Evolutionary conservation across 1,140 invertebrate species (phyloP), one percentile per base, ranked within the genome.

Genomic region (roundworm (Caenorhabditis elegans)): DNA sequence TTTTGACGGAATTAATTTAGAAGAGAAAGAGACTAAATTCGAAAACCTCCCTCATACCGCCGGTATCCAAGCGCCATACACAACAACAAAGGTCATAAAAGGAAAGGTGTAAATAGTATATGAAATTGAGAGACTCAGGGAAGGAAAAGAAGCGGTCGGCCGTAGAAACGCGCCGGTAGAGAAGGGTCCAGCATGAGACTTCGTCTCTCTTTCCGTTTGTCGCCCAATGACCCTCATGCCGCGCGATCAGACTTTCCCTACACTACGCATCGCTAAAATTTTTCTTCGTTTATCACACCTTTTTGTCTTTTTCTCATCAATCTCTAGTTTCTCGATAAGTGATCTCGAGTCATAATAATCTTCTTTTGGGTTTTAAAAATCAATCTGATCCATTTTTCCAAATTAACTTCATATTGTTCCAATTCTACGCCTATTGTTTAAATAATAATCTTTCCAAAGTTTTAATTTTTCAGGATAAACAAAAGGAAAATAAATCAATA

Each of bases 21-120:
- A 70, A 43, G 5, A 8, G 39, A n/a, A n/a, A n/a, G 13, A 60
- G 53, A 60, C 60, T 70, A 39, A 70, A 70, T 39, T 70, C n/a
- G 34, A 70, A 70, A 70, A 70, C 60, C 31, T 39, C 28, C 26
- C n/a, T 17, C 28, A 11, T 17, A n/a, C 60, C n/a, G 60, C 34
- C 28, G 34, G 60, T 70, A 70, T 70, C 60, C 28, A 70, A 70
- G 28, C 60, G 60, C 60, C 60, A 70, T 70, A 70, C 34, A 70
- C 60, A 70, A 70, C 60, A 70, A 70, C 60, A 70, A 70, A 70
- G 60, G 60, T 70, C 60, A 70, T 70, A 70, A 70, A 70, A 70
- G 60, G 60, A 70, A 39, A 24, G 34, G 1, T 11, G 31, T 31
- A 3, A 70, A 70, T 70, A 70, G 60, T 22, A 43, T 43, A 22